Conservation (phyloP, 2,797 vertebrate genomes). For the Otolemur crassicaudatus region DNA sequence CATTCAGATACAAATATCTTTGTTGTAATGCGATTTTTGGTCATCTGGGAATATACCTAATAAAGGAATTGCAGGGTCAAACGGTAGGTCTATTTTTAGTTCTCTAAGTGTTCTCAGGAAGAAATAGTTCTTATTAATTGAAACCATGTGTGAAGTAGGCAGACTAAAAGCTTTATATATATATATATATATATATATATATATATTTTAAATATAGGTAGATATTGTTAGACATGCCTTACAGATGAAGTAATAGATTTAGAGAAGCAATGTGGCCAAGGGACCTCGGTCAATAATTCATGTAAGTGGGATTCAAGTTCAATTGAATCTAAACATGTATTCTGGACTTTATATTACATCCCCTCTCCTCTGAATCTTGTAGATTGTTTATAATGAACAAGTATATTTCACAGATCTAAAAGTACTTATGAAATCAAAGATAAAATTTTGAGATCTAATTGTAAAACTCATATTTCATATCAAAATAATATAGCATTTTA, state of each 20-base stretch:
- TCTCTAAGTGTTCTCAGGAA: no score
- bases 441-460: neutral
- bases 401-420: neutral
- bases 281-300: neutral
- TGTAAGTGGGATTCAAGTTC: neutral
- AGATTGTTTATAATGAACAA: neutral
- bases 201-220: neutral
- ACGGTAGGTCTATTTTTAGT: no score
- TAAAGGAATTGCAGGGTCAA: no score
- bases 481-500: constrained; percentile 12
- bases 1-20: no score
- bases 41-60: no score
- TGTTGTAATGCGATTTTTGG: no score
- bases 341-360: neutral
- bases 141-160: neutral
- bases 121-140: neutral
- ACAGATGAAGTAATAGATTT: neutral
- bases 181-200: neutral
- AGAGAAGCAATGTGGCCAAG: neutral
- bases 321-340: neutral
- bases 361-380: neutral
- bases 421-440: neutral
- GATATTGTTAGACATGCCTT: neutral
- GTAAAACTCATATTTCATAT: neutral
- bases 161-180: neutral